phyloP scores from a whole-genome alignment of 2,888 invertebrate species.

The Creontiades dilutus region DNA sequence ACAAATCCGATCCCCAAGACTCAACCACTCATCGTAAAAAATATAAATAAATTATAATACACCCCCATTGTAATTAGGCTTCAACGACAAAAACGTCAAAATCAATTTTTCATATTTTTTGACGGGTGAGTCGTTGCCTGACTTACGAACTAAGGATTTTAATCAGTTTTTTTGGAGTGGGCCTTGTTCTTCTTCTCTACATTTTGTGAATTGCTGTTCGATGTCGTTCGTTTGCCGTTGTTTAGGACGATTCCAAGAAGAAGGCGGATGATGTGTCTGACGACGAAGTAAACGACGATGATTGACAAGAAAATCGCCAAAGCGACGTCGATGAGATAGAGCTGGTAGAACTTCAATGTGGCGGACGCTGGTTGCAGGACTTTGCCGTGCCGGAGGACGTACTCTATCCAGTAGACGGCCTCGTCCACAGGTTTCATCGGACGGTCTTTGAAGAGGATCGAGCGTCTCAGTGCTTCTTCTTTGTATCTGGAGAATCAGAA shows the following conservation, averaged over 20 bases:
- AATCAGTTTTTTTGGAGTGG: not conserved
- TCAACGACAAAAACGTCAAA: no score
- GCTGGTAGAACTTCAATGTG: not conserved
- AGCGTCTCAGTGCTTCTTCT: not conserved
- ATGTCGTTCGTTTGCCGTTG: not conserved
- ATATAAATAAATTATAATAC: no score
- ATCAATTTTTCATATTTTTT: no score
- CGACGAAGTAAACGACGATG: not conserved
- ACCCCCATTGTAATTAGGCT: no score
- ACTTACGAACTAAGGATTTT: not conserved
- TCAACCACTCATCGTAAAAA: no score
- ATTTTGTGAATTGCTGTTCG: not conserved
- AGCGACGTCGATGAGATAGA: not conserved
- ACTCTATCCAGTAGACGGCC: constrained; percentile 36
- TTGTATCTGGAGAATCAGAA: not conserved
- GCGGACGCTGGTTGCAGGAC: constrained; percentile 7
- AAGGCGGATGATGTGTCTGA: not conserved
- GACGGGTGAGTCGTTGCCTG: no score
- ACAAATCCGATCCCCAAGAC: no score
- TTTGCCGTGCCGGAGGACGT: constrained; percentile 39
- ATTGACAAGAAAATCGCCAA: not conserved
- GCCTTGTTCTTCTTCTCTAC: not conserved
- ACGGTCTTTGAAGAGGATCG: constrained; percentile 37
- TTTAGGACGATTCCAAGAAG: not conserved
- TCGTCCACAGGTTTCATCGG: constrained; percentile 50